These are phyloP conservation scores for Abscondita cerata DNA, from an alignment of 2,888 invertebrate genomes.

Conservation along the genomic window DNA sequence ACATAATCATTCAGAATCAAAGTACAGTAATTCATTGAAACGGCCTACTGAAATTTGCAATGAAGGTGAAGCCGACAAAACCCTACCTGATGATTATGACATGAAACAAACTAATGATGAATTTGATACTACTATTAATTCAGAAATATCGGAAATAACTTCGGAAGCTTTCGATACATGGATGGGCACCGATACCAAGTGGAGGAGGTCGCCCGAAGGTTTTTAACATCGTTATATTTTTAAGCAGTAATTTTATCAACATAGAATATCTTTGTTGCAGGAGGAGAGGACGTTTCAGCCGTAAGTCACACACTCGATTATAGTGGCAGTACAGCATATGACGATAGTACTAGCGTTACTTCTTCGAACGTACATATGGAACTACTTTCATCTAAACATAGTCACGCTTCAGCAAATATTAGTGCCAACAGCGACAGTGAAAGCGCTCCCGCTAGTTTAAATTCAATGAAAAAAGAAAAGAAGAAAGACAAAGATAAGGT, in stretches of 20 bases:
- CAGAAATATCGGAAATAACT: conserved; percentile 58
- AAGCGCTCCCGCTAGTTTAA: conserved; percentile 50
- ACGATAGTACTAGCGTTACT: conserved; percentile 63
- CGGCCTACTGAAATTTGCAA: conserved; percentile 48
- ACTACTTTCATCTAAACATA: conserved; percentile 63
- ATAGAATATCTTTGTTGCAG: conserved; percentile 36
- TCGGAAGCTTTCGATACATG: conserved; percentile 64
- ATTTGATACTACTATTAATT: conserved; percentile 58
- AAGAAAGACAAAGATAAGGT: conserved; percentile 59
- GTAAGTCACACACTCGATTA: conserved; percentile 61
- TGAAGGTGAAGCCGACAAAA: conserved; percentile 50
- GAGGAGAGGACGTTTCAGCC: conserved; percentile 60
- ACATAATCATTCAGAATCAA: conserved; percentile 18
- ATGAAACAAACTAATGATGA: conserved; percentile 59
- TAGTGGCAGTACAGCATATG: conserved; percentile 60
- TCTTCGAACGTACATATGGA: conserved; percentile 65
- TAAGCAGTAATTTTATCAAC: neutral
- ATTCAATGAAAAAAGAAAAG: conserved; percentile 52
- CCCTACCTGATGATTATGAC: conserved; percentile 54
- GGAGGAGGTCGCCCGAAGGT: conserved; percentile 80
- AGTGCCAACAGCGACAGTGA: conserved; percentile 63
- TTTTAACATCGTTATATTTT: too few species aligned
- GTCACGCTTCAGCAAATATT: conserved; percentile 62
- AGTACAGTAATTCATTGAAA: conserved; percentile 44
- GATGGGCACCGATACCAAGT: conserved; percentile 71